Conservation (phyloP, 2,797 vertebrate species). For the Gadopsis bispinosus region DNA sequence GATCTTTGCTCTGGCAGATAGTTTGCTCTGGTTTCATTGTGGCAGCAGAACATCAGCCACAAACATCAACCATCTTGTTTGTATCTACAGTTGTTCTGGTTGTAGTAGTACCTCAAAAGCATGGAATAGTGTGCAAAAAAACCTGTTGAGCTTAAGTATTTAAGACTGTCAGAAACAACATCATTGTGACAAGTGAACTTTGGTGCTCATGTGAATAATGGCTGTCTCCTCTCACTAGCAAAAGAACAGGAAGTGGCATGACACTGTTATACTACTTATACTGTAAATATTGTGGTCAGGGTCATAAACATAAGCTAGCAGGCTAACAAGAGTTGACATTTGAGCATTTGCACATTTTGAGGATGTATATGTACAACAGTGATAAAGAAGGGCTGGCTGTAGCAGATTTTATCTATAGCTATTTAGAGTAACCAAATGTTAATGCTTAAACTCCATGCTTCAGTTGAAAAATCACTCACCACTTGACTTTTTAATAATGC, state of each 20-base stretch:
- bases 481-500: not conserved
- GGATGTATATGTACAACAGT: too few relatives aligned
- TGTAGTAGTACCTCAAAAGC: not conserved
- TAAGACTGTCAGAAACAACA: not conserved
- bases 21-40: slow-evolving; percentile 16
- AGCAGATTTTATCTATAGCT: not conserved
- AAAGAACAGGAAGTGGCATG: not conserved
- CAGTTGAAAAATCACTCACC: not conserved
- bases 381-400: too few relatives aligned
- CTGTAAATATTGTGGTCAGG: not conserved
- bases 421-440: not conserved
- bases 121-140: not conserved
- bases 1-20: slow-evolving; percentile 40
- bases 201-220: not conserved
- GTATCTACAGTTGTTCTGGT: not conserved
- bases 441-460: not conserved
- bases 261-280: not conserved
- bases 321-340: not conserved
- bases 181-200: not conserved
- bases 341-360: not conserved
- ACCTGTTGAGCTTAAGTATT: not conserved
- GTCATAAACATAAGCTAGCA: not conserved
- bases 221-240: not conserved
- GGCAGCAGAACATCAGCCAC: slow-evolving; percentile 9
- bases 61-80: not conserved